A percentile compares a stretch with the other conserved stretches of the same genome.
phyloP scores from a whole-genome alignment of 2,797 vertebrate species.

The Micrastur ruficollis region DNA sequence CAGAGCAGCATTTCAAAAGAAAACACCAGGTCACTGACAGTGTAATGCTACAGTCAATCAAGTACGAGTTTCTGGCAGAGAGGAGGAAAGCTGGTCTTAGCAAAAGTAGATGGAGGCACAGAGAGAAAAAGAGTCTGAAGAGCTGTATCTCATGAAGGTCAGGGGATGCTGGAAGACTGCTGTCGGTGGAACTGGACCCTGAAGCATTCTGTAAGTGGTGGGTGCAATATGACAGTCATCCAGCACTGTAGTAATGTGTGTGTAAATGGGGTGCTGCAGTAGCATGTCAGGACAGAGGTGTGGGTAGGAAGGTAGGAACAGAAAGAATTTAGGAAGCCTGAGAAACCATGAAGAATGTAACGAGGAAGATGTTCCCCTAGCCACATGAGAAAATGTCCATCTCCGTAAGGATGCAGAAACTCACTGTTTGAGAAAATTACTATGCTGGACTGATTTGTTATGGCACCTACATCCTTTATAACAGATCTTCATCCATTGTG shows the following conservation, averaged over 20 bases:
- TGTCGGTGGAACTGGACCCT: neutral
- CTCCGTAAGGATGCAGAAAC: neutral
- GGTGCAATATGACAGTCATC: neutral
- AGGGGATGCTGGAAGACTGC: neutral
- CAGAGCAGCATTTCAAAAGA: constrained; percentile 7
- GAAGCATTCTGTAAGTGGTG: neutral
- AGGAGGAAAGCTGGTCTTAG: neutral
- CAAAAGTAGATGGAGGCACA: neutral
- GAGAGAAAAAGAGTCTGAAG: neutral
- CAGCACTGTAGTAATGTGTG: neutral
- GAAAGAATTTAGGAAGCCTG: neutral
- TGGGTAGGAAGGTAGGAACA: neutral
- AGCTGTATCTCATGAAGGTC: neutral
- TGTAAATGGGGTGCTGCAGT: rapidly evolving
- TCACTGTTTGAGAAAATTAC: neutral
- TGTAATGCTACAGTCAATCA: neutral
- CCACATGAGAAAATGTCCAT: neutral
- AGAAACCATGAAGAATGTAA: neutral
- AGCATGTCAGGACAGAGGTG: rapidly evolving
- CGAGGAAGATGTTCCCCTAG: neutral
- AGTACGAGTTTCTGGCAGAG: neutral
- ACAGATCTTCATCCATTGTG: neutral
- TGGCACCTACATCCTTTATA: neutral
- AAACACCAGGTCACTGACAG: neutral
- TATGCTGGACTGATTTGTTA: neutral